These are phyloP conservation scores for Caradrina clavipalpis DNA, from an alignment of 2,888 invertebrate genomes.

Conservation along the genomic window DNA sequence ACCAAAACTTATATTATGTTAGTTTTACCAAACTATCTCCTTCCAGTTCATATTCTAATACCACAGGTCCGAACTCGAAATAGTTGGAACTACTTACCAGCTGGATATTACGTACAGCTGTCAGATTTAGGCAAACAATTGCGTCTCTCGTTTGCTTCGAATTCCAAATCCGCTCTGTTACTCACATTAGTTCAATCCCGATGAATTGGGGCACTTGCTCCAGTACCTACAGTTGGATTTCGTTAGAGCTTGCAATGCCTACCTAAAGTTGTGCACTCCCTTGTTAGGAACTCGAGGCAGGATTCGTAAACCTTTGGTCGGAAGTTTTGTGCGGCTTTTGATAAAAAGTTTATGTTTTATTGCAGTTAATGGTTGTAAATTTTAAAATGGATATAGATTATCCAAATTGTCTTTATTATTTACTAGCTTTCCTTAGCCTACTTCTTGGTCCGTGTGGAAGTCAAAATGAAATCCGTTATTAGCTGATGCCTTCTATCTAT, in stretches of 20 bases:
- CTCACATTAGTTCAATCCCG: conserved; percentile 85
- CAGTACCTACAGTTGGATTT: conserved; percentile 70
- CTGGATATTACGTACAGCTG: conserved; percentile 81
- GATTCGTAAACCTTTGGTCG: conserved; percentile 51
- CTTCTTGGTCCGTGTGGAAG: too few relatives aligned
- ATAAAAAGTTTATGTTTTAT: conserved; percentile 24
- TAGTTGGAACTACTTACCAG: conserved; percentile 64
- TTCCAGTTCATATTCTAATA: conserved; percentile 6
- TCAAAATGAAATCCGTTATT: too few relatives aligned
- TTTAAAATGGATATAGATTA: too few relatives aligned
- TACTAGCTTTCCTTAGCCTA: too few relatives aligned
- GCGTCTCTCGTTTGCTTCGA: conserved; percentile 75
- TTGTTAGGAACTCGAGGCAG: conserved; percentile 26
- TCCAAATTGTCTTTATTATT: too few relatives aligned
- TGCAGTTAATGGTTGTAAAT: not conserved
- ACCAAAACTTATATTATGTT: not conserved
- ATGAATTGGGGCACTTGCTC: conserved; percentile 79
- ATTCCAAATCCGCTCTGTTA: conserved; percentile 78
- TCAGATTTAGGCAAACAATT: conserved; percentile 84
- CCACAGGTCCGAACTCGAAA: conserved; percentile 25
- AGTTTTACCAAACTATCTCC: not conserved
- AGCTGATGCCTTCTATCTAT: too few relatives aligned
- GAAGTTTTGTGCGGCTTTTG: conserved; percentile 32
- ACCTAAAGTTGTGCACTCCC: conserved; percentile 56
- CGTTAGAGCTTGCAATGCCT: conserved; percentile 56